These are phyloP conservation scores for Acyrthosiphon pisum DNA, from an alignment of 1,140 invertebrate genomes.

Conservation along the genomic window DNA sequence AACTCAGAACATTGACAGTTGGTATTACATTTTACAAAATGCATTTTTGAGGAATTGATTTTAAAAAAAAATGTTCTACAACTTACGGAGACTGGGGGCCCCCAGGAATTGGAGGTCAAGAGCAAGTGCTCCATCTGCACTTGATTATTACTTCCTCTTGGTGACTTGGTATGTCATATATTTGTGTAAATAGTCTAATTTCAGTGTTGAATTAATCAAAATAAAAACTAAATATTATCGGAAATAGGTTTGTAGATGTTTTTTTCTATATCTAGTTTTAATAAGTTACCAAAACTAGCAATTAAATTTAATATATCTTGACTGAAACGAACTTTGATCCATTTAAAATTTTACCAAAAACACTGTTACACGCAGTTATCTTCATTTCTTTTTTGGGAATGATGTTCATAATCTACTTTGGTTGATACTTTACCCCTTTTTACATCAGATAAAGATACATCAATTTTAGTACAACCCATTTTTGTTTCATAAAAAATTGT, in stretches of 20 bases:
- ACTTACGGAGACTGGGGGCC: too few relatives aligned
- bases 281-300: not conserved
- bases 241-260: not conserved
- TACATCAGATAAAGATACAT: not conserved
- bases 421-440: not conserved
- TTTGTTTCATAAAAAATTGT: conserved; percentile 3
- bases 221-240: not conserved
- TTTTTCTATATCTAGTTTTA: conserved; percentile 22
- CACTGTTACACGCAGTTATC: not conserved
- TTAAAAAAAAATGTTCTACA: too few relatives aligned
- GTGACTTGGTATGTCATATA: not conserved
- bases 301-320: conserved; percentile 16
- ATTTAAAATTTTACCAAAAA: conserved; percentile 21
- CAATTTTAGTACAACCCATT: not conserved
- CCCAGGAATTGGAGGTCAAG: too few relatives aligned
- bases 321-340: not conserved
- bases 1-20: too few relatives aligned
- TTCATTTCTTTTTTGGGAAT: conserved; percentile 19
- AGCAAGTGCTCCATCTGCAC: too few relatives aligned
- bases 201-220: not conserved
- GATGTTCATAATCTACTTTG: not conserved
- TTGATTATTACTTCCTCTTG: not conserved
- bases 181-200: not conserved
- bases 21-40: too few relatives aligned
- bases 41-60: too few relatives aligned